These are phyloP conservation scores for Halocynthia aurantium DNA, from an alignment of 23 tunicate species.

Conservation along the genomic window DNA sequence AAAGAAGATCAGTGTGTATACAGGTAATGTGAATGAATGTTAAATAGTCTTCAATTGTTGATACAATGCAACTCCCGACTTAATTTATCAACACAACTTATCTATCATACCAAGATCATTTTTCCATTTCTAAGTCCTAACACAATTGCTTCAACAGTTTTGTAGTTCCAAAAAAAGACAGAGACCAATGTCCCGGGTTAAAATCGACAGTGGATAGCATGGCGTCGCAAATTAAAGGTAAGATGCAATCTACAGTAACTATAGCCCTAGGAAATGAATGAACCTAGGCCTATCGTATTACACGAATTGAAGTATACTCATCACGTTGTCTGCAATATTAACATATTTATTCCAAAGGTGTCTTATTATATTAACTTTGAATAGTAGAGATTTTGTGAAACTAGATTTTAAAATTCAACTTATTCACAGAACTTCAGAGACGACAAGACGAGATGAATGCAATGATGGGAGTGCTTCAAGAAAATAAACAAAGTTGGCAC, in stretches of 20 bases:
- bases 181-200: conserved; percentile 87
- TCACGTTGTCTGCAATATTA: too few relatives aligned
- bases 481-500: conserved; percentile 38
- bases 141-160: conserved; percentile 39
- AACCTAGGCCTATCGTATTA: too few relatives aligned
- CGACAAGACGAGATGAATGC: conserved; percentile 35
- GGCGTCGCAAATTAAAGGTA: conserved; percentile 38
- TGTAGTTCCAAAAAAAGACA: conserved; percentile 91
- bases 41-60: background rate
- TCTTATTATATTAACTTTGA: too few relatives aligned
- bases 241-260: background rate
- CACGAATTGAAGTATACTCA: too few relatives aligned
- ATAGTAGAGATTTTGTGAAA: background rate
- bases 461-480: conserved; percentile 29
- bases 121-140: background rate
- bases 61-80: too few relatives aligned
- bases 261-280: too few relatives aligned
- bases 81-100: too few relatives aligned
- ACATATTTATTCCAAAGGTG: too few relatives aligned
- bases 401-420: background rate
- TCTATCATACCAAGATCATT: too few relatives aligned
- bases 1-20: conserved; percentile 93
- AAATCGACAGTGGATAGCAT: conserved; percentile 49
- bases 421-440: conserved; percentile 37
- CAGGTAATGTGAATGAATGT: conserved; percentile 42